A percentile compares a stretch with the other conserved stretches of the same genome.
These are phyloP conservation scores for Carassius gibelio DNA, from an alignment of 2,113 vertebrate species.

Conservation along the genomic window DNA sequence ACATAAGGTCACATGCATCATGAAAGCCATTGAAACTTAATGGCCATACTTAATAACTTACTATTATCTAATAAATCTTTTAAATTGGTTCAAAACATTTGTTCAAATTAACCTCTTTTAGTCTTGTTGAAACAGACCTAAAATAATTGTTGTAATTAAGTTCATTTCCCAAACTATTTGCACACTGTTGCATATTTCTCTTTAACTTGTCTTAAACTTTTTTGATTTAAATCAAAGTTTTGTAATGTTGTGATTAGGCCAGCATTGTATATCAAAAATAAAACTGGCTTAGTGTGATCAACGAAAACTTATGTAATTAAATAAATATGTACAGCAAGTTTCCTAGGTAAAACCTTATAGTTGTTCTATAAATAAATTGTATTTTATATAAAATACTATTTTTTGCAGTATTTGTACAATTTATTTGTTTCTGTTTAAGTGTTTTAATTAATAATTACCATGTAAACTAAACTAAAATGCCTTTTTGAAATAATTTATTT, in stretches of 20 bases:
- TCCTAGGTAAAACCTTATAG: not conserved
- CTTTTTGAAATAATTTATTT: not conserved
- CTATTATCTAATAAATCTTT: not conserved
- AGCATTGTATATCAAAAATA: not conserved
- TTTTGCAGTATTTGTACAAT: not conserved
- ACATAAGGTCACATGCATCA: not conserved
- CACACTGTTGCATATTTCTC: not conserved
- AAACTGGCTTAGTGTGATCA: not conserved
- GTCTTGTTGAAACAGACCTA: not conserved
- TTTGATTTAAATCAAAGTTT: not conserved
- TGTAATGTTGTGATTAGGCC: not conserved
- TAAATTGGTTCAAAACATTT: not conserved
- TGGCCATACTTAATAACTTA: no score
- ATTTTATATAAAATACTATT: not conserved
- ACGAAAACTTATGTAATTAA: not conserved
- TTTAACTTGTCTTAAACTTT: not conserved
- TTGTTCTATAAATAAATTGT: no score
- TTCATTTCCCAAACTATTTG: no score
- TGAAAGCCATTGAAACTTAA: not conserved
- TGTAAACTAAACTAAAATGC: not conserved
- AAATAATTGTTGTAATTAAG: not conserved
- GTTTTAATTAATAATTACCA: no score
- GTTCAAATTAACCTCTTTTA: not conserved
- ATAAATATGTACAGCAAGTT: not conserved
- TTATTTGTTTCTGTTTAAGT: not conserved